These are phyloP conservation scores for Polyommatus icarus DNA, from an alignment of 2,888 invertebrate genomes.

Conservation along the genomic window DNA sequence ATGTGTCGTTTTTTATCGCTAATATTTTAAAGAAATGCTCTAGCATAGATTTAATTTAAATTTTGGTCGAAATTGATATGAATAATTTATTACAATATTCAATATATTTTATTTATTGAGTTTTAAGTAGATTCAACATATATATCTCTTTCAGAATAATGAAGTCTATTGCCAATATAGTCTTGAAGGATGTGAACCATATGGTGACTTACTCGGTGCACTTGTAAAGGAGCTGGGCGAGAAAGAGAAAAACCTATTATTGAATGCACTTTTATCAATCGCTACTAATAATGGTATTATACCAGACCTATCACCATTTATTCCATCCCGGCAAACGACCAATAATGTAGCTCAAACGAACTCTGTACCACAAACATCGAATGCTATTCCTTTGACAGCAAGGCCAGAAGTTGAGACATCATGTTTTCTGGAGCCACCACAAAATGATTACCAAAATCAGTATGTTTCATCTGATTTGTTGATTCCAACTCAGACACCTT, in stretches of 20 bases:
- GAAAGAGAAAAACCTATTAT: constrained; percentile 42
- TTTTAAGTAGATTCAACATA: too few relatives aligned
- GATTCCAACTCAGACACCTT: not conserved
- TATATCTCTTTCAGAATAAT: constrained; percentile 5
- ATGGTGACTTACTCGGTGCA: constrained; percentile 18
- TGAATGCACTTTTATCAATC: constrained; percentile 44
- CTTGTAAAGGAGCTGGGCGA: constrained; percentile 24
- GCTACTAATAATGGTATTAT: constrained; percentile 45
- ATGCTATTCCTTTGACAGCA: not conserved
- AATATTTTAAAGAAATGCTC: not conserved
- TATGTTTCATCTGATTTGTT: not conserved
- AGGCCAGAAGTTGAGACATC: not conserved
- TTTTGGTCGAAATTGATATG: not conserved
- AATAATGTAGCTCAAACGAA: constrained; percentile 25
- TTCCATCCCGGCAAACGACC: constrained; percentile 34
- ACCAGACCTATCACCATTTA: constrained; percentile 42
- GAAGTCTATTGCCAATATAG: constrained; percentile 38
- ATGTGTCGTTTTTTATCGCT: not conserved
- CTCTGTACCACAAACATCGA: not conserved
- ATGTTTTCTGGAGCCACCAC: not conserved
- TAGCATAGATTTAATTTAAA: not conserved
- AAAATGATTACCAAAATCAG: not conserved
- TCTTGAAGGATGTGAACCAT: not conserved
- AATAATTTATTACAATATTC: too few relatives aligned
- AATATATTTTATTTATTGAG: too few relatives aligned